These are phyloP conservation scores for Geotrupes spiniger DNA, from an alignment of 2,888 invertebrate species.

Conservation along the genomic window DNA sequence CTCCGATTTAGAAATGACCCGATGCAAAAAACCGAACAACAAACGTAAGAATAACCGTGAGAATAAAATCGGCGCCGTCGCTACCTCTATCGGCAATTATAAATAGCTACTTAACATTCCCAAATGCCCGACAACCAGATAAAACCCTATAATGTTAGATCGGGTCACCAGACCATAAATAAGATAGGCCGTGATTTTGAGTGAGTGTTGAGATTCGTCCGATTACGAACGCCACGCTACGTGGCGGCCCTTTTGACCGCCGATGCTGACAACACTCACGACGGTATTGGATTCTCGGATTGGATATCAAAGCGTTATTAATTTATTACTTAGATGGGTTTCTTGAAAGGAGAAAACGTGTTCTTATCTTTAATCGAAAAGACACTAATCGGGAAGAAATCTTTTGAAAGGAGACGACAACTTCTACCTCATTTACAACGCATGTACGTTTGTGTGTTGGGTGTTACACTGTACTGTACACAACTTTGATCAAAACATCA, in stretches of 20 bases:
- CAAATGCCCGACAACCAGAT: conserved; percentile 43
- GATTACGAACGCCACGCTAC: conserved; percentile 41
- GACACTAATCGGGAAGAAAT: no score
- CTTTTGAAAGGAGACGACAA: no score
- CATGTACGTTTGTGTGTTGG: no score
- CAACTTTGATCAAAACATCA: no score
- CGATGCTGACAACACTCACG: conserved; percentile 38
- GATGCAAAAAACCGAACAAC: conserved; percentile 21
- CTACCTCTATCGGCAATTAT: conserved; percentile 43
- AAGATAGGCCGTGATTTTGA: conserved; percentile 48
- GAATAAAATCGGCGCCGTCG: conserved; percentile 34
- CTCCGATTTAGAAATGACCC: conserved; percentile 29
- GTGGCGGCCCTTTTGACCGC: conserved; percentile 41
- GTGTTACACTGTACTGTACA: no score
- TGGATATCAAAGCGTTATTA: conserved; percentile 39
- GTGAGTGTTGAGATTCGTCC: conserved; percentile 45
- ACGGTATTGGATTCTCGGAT: conserved; percentile 40
- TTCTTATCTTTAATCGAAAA: conserved; percentile 1
- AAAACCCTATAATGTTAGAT: conserved; percentile 44
- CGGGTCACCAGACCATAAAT: conserved; percentile 48
- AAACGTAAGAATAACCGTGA: conserved; percentile 14
- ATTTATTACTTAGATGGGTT: conserved; percentile 33
- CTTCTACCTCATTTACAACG: no score
- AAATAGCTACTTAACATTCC: conserved; percentile 49
- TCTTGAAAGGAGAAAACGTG: not conserved